Conservation (phyloP, 2,888 invertebrate genomes). For the Microdon myrmicae region DNA sequence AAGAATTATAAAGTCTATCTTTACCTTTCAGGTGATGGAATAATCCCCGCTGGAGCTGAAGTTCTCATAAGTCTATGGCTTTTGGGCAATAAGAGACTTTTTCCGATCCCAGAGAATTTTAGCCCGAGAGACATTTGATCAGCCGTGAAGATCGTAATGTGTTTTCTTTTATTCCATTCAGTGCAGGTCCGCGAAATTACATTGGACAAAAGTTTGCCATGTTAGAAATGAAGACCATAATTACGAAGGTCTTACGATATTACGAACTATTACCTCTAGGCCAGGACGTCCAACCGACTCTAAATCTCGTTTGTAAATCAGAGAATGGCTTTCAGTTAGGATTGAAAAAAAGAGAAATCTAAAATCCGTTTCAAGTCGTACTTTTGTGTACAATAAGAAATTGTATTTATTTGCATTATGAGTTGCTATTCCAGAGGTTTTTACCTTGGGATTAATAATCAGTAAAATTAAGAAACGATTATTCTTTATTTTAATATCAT, state of each 20-base stretch:
- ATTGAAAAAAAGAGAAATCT: constrained; percentile 53
- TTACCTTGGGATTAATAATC: too few species aligned
- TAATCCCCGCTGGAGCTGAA: constrained; percentile 58
- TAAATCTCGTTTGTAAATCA: constrained; percentile 58
- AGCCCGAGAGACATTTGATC: constrained; percentile 62
- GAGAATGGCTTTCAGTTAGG: constrained; percentile 58
- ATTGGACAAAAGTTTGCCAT: constrained; percentile 61
- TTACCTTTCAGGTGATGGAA: constrained; percentile 53
- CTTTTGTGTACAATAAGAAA: too few species aligned
- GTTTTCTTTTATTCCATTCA: constrained; percentile 59
- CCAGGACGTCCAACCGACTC: constrained; percentile 51
- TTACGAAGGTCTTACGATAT: constrained; percentile 57
- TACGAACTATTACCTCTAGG: constrained; percentile 59
- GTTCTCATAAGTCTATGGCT: constrained; percentile 54
- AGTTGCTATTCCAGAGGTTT: too few species aligned
- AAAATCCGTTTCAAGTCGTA: too few species aligned
- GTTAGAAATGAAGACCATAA: constrained; percentile 58
- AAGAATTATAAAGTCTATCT: constrained; percentile 46
- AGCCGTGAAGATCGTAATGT: constrained; percentile 63
- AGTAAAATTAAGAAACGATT: too few species aligned
- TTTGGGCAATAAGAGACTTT: constrained; percentile 51
- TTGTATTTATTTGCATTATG: too few species aligned
- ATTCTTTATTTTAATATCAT: too few species aligned
- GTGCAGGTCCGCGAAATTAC: constrained; percentile 68
- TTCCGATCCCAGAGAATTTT: constrained; percentile 55